Conservation (phyloP, 2,797 vertebrate genomes). For the Scolopax bukidnonensis region DNA sequence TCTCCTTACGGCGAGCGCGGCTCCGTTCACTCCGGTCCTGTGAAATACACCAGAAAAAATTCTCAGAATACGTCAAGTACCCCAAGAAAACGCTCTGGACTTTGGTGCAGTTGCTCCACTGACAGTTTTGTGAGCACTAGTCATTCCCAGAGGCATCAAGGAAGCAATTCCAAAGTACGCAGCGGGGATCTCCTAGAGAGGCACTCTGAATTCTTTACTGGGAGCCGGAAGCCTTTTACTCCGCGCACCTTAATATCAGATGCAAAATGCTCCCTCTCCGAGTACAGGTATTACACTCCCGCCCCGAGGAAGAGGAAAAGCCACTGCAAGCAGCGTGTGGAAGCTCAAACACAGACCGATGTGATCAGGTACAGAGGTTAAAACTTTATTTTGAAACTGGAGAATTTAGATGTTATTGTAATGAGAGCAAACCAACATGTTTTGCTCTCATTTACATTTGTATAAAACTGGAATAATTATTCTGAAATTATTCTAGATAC, state of each 20-base stretch:
- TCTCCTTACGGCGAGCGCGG: not conserved
- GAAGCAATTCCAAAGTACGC: constrained; percentile 78
- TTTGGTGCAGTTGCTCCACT: constrained; percentile 22
- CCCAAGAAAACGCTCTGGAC: constrained; percentile 33
- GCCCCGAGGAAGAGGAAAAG: constrained; percentile 76
- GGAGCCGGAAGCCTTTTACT: constrained; percentile 84
- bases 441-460: not conserved
- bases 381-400: not conserved
- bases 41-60: not conserved
- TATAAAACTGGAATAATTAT: not conserved
- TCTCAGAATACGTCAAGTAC: constrained; percentile 55
- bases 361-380: constrained; percentile 79
- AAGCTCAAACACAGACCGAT: constrained; percentile 79
- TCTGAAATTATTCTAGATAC: not conserved
- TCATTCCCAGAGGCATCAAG: constrained; percentile 75
- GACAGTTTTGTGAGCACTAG: not conserved
- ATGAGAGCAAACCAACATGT: not conserved
- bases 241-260: constrained; percentile 90
- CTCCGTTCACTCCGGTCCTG: not conserved
- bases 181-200: constrained; percentile 88
- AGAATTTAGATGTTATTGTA: not conserved
- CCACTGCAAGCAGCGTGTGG: constrained; percentile 26
- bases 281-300: constrained; percentile 90
- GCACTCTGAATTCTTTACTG: constrained; percentile 87
- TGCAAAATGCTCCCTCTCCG: constrained; percentile 85